Base-by-base conservation (phyloP, 2,113 vertebrate species). In the Hippocampus zosterae region DNA sequence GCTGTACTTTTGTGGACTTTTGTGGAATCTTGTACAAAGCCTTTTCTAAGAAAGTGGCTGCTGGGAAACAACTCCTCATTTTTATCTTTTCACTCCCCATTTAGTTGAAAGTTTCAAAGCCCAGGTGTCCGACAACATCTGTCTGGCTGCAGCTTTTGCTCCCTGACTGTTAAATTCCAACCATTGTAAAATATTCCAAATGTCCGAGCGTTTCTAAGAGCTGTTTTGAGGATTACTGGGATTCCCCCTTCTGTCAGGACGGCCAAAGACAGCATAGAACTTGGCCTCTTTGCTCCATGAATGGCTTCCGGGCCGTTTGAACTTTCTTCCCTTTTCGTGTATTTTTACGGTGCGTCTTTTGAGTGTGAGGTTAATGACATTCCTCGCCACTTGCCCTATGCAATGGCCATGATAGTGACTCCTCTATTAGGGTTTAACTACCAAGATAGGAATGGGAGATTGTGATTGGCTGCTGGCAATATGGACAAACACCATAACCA, bases 141-240 rank as follows among this genome's bases (percentile, higher is more conserved):
- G 46, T 50, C 46, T 50, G 25, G 27, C 15, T 59, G 23, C 56
- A 59, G 3, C 59, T 19, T 37, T 33, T 37, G 10, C 37, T 16
- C 29, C 23, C n/a, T 13, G n/a, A n/a, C 21, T 23, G 4, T n/a
- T 29, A 29, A 65, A 66, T 87, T 73, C 77, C 74, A 68, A 57
- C 67, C 69, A 77, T 84, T 83, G 67, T 73, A 65, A 79, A 72
- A 86, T 71, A 37, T 42, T 81, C 25, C 46, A 68, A 81, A 79
- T 63, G 69, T 71, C 64, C 37, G 33, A 68, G 65, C 53, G 16
- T 71, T 27, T 67, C 13, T 61, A 42, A 70, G 62, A 46, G 53
- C 48, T 64, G 11, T 16, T n/a, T 0, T n/a, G 68, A 50, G 65
- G 78, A 74, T 86, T 80, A 79, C 50, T 25, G 53, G 44, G 65